Evolutionary conservation across 1,140 invertebrate species (phyloP).

Genomic region (Drosophila arawakana): DNA sequence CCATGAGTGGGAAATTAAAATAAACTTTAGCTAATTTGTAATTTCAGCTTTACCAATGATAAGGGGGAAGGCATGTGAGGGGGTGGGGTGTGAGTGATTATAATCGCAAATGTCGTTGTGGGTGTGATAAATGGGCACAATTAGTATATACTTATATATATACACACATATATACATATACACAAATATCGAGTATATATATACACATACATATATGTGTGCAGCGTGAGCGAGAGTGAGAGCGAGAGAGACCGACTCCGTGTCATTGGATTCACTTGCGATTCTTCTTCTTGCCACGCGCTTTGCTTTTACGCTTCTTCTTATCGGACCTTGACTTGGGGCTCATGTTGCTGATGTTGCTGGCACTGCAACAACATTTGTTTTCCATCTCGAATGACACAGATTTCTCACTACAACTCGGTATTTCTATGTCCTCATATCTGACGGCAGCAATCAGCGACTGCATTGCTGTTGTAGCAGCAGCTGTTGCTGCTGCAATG

Average conservation of each 20-base stretch:
- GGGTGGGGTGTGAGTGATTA: neutral
- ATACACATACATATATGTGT: neutral
- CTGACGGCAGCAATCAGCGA: slow-evolving; percentile 42
- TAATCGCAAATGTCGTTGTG: slow-evolving; percentile 2
- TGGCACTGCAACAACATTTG: neutral
- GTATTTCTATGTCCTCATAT: slow-evolving; percentile 35
- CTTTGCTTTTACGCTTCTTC: slow-evolving; percentile 29
- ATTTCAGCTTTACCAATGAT: slow-evolving; percentile 11
- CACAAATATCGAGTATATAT: neutral
- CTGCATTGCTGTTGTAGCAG: neutral
- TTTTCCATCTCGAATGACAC: slow-evolving; percentile 10
- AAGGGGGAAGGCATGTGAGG: neutral
- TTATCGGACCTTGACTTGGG: neutral
- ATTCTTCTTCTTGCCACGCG: slow-evolving; percentile 20
- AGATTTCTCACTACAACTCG: neutral
- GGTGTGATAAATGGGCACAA: slow-evolving; percentile 7
- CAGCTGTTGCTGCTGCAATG: neutral
- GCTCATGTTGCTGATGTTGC: neutral
- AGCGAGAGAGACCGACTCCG: neutral
- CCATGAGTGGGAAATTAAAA: slow-evolving; percentile 5
- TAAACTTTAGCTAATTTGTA: slow-evolving; percentile 17
- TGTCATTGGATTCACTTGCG: slow-evolving; percentile 9
- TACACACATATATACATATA: slow-evolving; percentile 1
- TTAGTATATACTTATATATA: neutral
- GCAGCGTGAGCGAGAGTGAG: neutral